Conservation (phyloP, 2,888 invertebrate species). For the Hyposoter didymator region DNA sequence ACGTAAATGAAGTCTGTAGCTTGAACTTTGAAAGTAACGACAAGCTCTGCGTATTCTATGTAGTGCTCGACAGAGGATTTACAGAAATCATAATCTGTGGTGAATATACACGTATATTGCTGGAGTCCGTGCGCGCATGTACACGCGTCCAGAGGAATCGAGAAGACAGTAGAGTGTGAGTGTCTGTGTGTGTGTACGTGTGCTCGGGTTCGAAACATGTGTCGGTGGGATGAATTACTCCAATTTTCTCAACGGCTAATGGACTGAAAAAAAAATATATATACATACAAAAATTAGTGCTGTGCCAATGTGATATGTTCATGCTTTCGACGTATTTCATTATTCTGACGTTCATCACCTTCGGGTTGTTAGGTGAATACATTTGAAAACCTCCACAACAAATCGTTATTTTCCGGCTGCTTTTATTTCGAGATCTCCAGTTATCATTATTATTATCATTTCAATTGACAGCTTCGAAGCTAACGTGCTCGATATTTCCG, state of each 20-base stretch:
- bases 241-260: constrained; percentile 82
- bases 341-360: constrained; percentile 80
- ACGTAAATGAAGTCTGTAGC: not conserved
- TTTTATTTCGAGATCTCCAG: constrained; percentile 17
- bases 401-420: constrained; percentile 13
- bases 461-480: not conserved
- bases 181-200: not conserved
- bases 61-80: not conserved
- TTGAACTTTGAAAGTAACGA: constrained; percentile 46
- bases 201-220: constrained; percentile 67
- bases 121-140: constrained; percentile 4
- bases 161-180: constrained; percentile 36
- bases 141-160: constrained; percentile 27
- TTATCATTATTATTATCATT: constrained; percentile 14
- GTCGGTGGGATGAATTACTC: constrained; percentile 75
- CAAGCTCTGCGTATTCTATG: constrained; percentile 22
- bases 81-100: not conserved
- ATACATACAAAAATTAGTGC: constrained; percentile 75
- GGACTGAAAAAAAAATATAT: constrained; percentile 72
- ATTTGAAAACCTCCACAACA: constrained; percentile 3
- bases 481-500: not conserved
- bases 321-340: constrained; percentile 80
- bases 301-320: constrained; percentile 80
- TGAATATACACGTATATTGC: not conserved
- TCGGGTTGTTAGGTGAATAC: constrained; percentile 81